Conservation (phyloP, 1,140 invertebrate species). For the Pseudomyrmex cubaensis region DNA sequence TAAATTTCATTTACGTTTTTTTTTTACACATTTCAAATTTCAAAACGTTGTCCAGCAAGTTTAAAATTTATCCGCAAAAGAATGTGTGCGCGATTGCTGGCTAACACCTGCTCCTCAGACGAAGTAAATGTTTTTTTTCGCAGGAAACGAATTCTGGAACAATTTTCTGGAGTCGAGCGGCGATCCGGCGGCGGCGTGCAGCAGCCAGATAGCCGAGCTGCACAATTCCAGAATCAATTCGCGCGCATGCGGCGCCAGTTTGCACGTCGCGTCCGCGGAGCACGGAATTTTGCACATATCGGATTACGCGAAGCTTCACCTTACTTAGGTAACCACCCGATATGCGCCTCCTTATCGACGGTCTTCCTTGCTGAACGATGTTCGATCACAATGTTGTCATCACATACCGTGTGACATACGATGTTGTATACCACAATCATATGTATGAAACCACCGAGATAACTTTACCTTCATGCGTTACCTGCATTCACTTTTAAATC, state of each 20-base stretch:
- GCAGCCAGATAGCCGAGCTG: constrained; percentile 86
- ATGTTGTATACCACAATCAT: constrained; percentile 9
- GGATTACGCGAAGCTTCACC: constrained; percentile 83
- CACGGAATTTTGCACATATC: constrained; percentile 85
- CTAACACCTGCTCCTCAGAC: too few relatives aligned
- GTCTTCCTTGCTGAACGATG: constrained; percentile 27
- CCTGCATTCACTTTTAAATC: too few relatives aligned
- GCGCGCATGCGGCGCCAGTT: constrained; percentile 82
- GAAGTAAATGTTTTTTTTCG: not conserved
- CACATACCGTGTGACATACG: too few relatives aligned
- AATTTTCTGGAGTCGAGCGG: constrained; percentile 83
- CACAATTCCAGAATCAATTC: constrained; percentile 87
- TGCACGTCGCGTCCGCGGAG: constrained; percentile 84
- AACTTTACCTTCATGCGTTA: not conserved
- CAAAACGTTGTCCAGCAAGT: too few relatives aligned
- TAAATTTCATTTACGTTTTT: not conserved
- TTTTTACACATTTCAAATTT: not conserved
- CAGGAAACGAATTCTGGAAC: constrained; percentile 82
- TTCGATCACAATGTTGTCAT: not conserved
- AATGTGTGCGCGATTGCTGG: too few relatives aligned
- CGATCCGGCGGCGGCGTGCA: constrained; percentile 88
- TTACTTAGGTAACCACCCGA: constrained; percentile 78
- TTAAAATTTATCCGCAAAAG: too few relatives aligned
- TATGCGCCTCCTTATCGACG: constrained; percentile 8
- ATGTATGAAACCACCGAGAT: not conserved